A percentile compares a stretch with the other conserved stretches of the same genome.
phyloP scores from a whole-genome alignment of 2,797 vertebrate species.

The Aratinga solstitialis region DNA sequence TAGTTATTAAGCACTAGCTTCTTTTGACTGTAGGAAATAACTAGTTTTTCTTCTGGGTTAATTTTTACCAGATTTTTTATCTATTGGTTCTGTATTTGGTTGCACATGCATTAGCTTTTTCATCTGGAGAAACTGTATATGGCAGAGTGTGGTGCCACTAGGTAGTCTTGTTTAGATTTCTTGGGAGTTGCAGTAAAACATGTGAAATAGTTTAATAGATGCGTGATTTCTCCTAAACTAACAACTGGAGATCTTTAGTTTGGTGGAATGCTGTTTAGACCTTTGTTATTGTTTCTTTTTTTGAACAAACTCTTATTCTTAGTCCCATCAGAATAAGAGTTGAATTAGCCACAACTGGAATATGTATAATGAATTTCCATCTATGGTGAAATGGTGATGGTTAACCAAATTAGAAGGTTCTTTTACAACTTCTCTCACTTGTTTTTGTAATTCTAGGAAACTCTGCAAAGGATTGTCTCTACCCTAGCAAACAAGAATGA shows the following conservation, averaged over 20 bases:
- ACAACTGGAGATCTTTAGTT: background rate
- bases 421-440: background rate
- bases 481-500: slow-evolving; percentile 92
- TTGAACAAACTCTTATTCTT: background rate
- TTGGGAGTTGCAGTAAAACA: background rate
- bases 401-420: background rate
- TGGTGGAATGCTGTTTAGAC: background rate
- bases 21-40: background rate
- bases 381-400: background rate
- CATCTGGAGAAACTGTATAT: background rate
- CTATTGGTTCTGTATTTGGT: background rate
- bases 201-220: background rate
- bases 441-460: slow-evolving; percentile 82
- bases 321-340: background rate
- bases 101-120: background rate
- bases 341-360: background rate
- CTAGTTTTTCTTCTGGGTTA: background rate
- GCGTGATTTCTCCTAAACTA: background rate
- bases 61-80: background rate
- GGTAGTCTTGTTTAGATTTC: background rate
- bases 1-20: background rate
- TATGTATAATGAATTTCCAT: background rate
- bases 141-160: background rate
- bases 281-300: background rate
- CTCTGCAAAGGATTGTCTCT: slow-evolving; percentile 90